These are phyloP conservation scores for Trichogramma evanescens DNA, from an alignment of 2,888 invertebrate species.

Conservation along the genomic window DNA sequence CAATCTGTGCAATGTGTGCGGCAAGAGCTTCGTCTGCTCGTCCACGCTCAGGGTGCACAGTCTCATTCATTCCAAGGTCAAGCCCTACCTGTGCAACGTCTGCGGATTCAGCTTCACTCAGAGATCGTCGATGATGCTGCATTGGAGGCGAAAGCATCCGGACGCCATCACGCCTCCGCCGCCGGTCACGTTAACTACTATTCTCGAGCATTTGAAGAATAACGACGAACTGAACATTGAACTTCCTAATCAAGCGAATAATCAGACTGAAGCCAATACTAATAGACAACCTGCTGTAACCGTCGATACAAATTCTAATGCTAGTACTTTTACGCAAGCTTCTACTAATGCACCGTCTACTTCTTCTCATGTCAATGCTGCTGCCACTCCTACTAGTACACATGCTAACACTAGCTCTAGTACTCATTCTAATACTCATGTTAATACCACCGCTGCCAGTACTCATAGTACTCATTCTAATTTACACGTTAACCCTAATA, in stretches of 20 bases:
- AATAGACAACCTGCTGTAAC: too few relatives aligned
- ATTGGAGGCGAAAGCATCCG: slow-evolving; percentile 26
- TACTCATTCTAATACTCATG: too few relatives aligned
- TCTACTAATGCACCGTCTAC: too few relatives aligned
- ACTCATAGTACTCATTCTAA: too few relatives aligned
- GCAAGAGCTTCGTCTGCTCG: slow-evolving; percentile 35
- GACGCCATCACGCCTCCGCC: slow-evolving; percentile 26
- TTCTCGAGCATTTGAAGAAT: slow-evolving; percentile 2
- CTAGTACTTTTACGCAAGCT: too few relatives aligned
- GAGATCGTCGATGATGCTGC: slow-evolving; percentile 28
- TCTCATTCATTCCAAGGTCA: slow-evolving; percentile 31
- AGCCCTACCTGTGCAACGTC: slow-evolving; percentile 33
- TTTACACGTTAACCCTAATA: too few relatives aligned
- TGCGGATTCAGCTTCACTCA: slow-evolving; percentile 49
- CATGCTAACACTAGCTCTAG: too few relatives aligned
- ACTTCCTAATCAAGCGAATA: not conserved
- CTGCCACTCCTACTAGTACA: too few relatives aligned
- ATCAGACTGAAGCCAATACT: too few relatives aligned
- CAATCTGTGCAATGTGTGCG: slow-evolving; percentile 23
- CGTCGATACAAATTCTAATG: too few relatives aligned
- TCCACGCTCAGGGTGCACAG: slow-evolving; percentile 33
- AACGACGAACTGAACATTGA: not conserved
- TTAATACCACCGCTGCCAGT: too few relatives aligned
- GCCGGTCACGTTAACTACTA: slow-evolving; percentile 25
- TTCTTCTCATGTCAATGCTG: too few relatives aligned